Percentiles rank a stretch among this genome's conserved stretches.
phyloP scores from a whole-genome alignment of 2,113 vertebrate genomes.

The Ciconia stormi region DNA sequence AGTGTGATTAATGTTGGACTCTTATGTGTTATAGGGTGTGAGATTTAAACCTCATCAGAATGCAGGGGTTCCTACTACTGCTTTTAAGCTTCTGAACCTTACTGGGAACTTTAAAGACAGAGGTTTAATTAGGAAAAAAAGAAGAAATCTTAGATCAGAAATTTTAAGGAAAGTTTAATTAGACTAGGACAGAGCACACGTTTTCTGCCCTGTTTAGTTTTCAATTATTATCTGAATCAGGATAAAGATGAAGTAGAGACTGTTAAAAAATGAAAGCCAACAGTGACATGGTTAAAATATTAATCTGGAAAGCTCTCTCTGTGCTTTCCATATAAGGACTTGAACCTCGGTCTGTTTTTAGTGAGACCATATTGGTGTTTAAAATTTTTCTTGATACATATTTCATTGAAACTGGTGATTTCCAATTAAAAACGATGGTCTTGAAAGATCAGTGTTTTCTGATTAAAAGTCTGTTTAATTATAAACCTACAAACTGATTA shows the following conservation, averaged over 20 bases:
- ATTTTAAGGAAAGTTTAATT: background rate
- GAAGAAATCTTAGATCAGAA: background rate
- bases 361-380: background rate
- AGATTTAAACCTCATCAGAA: conserved; percentile 3
- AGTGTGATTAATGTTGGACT: conserved; percentile 32
- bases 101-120: background rate
- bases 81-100: background rate
- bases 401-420: background rate
- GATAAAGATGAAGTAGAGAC: background rate
- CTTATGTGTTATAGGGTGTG: background rate
- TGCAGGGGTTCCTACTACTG: background rate
- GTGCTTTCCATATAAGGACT: background rate
- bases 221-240: background rate
- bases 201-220: background rate
- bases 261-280: background rate
- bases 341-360: background rate
- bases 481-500: background rate
- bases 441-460: background rate
- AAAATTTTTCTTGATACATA: background rate
- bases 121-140: background rate
- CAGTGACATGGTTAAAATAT: background rate
- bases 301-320: background rate
- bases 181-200: accelerated
- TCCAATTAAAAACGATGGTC: background rate
- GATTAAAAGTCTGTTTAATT: background rate